Base-by-base conservation (phyloP, 2,113 vertebrate species). In the Potamarius usumacintae region DNA sequence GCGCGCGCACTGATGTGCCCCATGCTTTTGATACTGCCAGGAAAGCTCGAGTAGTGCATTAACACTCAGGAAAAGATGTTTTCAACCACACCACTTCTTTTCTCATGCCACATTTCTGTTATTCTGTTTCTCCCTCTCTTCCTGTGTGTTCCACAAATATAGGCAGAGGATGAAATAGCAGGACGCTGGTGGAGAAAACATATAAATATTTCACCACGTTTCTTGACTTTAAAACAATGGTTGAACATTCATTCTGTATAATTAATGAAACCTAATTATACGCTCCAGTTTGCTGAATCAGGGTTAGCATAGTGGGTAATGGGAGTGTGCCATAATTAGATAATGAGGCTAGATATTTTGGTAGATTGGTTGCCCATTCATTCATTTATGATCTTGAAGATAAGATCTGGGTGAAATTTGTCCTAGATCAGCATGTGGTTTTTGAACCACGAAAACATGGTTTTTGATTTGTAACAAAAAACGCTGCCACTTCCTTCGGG, bases 171-270 rank as follows among this genome's bases (percentile, higher is more conserved):
- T 83, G 48, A 89, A 85, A 86, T 76, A 89, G 87, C 84, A 85
- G 82, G 50, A 60, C 62, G 57, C 78, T 87, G 71, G 88, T 83
- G 86, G 83, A 78, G 77, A 71, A 88, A 91, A 82, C 48, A 84
- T 88, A 88, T 88, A 88, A 89, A 89, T 90, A 89, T 90, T 88
- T 88, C 81, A 90, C 87, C 60, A 77, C 82, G 62, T 88, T 82
- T 62, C 55, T 58, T 62, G 63, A 69, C 72, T 77, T 67, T 79
- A 74, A 55, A 74, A 86, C 88, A 89, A 86, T 85, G 76, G 74
- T 50, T 57, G 81, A 86, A 81, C 86, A 77, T 78, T 86, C 86
- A 60, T 76, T 69, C 50, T 84, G 84, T 67, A 78, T 89, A 86
- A 88, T 88, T 67, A 84, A 88, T 88, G 80, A 86, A 88, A 88